Evolutionary conservation across 2,113 vertebrate genomes (phyloP).

Genomic region (Lampris incognitus): DNA sequence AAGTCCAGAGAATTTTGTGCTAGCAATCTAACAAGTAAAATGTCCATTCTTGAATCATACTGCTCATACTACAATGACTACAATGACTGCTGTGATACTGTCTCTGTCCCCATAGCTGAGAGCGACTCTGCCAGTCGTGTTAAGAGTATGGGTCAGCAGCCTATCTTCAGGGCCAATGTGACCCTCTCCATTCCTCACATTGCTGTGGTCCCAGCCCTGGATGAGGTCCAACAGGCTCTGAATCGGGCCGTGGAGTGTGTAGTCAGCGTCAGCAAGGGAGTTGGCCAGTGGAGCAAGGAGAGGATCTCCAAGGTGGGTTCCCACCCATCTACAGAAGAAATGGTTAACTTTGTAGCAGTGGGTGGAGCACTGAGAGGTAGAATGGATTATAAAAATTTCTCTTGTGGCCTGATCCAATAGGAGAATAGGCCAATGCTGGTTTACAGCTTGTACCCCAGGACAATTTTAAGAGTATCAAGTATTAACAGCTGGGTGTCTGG

Average conservation of each 20-base stretch:
- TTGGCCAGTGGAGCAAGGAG: conserved; percentile 91
- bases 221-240: conserved; percentile 90
- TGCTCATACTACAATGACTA: neutral
- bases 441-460: too few relatives aligned
- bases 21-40: neutral
- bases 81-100: neutral
- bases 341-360: too few relatives aligned
- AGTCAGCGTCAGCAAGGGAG: conserved; percentile 88
- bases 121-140: conserved; percentile 62
- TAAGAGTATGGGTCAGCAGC: conserved; percentile 72
- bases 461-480: too few relatives aligned
- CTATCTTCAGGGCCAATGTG: conserved; percentile 87
- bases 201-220: conserved; percentile 86
- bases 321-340: neutral
- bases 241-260: conserved; percentile 88
- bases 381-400: neutral
- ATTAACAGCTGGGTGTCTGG: too few relatives aligned
- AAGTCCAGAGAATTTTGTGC: neutral
- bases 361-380: too few relatives aligned
- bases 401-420: too few relatives aligned
- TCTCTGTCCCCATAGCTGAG: conserved; percentile 73
- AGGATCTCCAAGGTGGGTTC: conserved; percentile 86
- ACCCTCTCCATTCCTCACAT: conserved; percentile 90
- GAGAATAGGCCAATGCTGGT: too few relatives aligned
- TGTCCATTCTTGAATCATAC: conserved; percentile 10